Evolutionary conservation across 1,140 invertebrate species (phyloP), one percentile per base, ranked within the genome.

Genomic region (Zaprionus ghesquierei): DNA sequence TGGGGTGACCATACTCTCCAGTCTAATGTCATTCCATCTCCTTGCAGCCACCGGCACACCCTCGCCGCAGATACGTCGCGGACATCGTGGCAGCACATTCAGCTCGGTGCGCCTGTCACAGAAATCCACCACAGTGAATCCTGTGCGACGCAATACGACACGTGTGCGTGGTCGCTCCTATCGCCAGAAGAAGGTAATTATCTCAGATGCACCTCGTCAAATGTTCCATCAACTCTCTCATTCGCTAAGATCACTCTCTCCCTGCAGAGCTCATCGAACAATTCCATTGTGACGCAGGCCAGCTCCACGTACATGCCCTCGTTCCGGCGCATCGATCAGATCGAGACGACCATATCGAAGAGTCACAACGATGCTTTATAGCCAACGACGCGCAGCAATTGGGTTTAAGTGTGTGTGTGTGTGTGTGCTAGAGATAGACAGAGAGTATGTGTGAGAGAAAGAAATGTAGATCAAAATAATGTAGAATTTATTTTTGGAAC

Each of bases 91-190:
- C 22, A 92, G 92, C 53, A 93, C 93, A 5, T 93, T 93, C 70
- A 93, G 93, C 68, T 94, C 93, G 1, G 93, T 94, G 75, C 91
- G 93, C 12, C 84, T 93, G 0, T 92, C 93, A 1, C 92, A 92
- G 31, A 92, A 91, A 89, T 77, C 92, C 68, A 80, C 89, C 69
- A 65, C 90, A 63, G 74, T 89, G 2, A 93, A 93, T 81, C 93
- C 93, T 15, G 92, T 93, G 12, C 75, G 93, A 4, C 81, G 93
- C 18, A 94, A 93, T 73, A 94, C 93, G 9, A 94, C 93, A 3
- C 82, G 93, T 31, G 92, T 93, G 3, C 92, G 91, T 5, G 91
- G 68, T 60, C 79, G 91, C 31, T 92, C 91, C 33, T 92, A 92
- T 79, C 77, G 90, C n/a, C 90, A 92, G 53, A 92, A 92, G 55